Evolutionary conservation across 2,888 invertebrate genomes (phyloP).

Genomic region (Tinea trinotella): DNA sequence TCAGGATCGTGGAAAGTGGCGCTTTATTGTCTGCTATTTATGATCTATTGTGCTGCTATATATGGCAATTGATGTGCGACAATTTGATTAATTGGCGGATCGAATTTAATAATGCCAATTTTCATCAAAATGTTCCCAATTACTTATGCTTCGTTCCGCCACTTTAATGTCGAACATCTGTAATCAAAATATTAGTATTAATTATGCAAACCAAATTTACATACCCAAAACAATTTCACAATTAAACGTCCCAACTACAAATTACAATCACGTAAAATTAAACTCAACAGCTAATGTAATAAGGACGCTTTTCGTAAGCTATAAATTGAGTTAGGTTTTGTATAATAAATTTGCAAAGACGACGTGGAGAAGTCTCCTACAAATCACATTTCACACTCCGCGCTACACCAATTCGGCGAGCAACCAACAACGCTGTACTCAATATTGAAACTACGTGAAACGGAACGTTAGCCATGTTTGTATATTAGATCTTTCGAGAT

Average conservation of each 20-base stretch:
- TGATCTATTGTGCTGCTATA: too few species aligned
- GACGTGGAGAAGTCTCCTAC: conserved; percentile 12
- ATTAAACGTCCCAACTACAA: neutral
- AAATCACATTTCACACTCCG: conserved; percentile 30
- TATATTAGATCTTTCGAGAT: too few species aligned
- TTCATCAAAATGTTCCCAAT: neutral
- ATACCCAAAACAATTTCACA: neutral
- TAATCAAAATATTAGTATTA: conserved; percentile 32
- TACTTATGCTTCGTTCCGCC: conserved; percentile 1
- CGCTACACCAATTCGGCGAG: conserved; percentile 5
- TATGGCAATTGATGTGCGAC: too few species aligned
- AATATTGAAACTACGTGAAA: too few species aligned
- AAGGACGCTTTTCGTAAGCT: neutral
- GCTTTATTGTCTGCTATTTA: too few species aligned
- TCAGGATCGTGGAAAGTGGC: too few species aligned
- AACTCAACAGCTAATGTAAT: neutral
- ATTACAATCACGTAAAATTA: neutral
- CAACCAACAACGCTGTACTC: neutral
- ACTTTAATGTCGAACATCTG: conserved; percentile 25
- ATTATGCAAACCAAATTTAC: conserved; percentile 30
- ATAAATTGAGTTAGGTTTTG: neutral
- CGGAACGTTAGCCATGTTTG: too few species aligned
- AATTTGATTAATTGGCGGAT: too few species aligned
- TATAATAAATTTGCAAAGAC: neutral
- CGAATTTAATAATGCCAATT: too few species aligned